phyloP scores from a whole-genome alignment of 1,140 invertebrate species.

The Teleopsis dalmanni region DNA sequence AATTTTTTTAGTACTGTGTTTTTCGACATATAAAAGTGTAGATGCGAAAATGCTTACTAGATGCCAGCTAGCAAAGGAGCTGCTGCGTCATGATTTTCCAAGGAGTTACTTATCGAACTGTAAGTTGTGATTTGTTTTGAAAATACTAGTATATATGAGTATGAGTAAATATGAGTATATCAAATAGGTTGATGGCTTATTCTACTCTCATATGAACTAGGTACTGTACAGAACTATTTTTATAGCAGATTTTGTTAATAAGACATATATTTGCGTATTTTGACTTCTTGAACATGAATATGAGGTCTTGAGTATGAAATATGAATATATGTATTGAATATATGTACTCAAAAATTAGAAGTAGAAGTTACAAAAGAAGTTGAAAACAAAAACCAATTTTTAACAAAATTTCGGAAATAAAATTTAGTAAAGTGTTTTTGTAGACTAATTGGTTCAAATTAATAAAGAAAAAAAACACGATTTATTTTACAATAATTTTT shows the following conservation, averaged over 20 bases:
- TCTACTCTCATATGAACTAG: neutral
- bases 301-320: neutral
- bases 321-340: neutral
- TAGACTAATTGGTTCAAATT: too few species aligned
- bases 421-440: too few species aligned
- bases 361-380: neutral
- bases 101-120: slow-evolving; percentile 50
- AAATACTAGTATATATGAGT: neutral
- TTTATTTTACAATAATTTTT: too few species aligned
- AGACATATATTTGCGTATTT: neutral
- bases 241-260: neutral
- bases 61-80: slow-evolving; percentile 52
- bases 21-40: neutral
- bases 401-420: too few species aligned
- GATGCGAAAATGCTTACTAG: slow-evolving; percentile 48
- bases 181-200: neutral
- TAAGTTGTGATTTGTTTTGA: slow-evolving; percentile 40
- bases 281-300: neutral
- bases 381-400: too few species aligned
- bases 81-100: slow-evolving; percentile 51
- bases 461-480: too few species aligned
- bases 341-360: neutral
- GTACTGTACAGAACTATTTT: neutral
- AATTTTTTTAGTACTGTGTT: neutral
- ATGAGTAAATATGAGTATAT: neutral